Evolutionary conservation across 1,140 invertebrate species (phyloP).

Genomic region (Sitobion miscanthi): DNA sequence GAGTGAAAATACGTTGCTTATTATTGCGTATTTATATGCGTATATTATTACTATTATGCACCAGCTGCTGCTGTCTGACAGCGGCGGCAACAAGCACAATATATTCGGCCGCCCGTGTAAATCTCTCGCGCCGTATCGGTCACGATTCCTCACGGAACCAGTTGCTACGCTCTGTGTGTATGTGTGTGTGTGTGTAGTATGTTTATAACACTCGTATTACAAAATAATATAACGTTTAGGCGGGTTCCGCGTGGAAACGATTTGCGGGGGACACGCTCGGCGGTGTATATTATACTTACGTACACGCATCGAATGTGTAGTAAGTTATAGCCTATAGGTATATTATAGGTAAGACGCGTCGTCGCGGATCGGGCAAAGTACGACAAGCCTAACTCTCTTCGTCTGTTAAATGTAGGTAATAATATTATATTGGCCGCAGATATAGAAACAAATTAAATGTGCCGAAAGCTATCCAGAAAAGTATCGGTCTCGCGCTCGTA

Average conservation of each 20-base stretch:
- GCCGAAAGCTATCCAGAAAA: not conserved
- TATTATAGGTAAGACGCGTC: not conserved
- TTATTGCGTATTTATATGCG: not conserved
- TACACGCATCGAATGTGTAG: not conserved
- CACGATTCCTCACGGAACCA: slow-evolving; percentile 47
- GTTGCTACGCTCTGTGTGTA: not conserved
- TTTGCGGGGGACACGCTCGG: not conserved
- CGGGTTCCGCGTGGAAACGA: slow-evolving; percentile 24
- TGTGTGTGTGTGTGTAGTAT: not conserved
- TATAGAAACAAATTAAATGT: slow-evolving; percentile 12
- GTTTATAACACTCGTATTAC: slow-evolving; percentile 27
- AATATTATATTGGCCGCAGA: not conserved
- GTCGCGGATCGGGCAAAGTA: not conserved
- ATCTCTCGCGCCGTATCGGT: slow-evolving; percentile 43
- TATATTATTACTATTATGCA: not conserved
- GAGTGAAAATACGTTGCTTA: slow-evolving; percentile 15
- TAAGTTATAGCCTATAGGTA: not conserved
- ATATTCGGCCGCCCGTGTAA: not conserved
- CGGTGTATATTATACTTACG: not conserved
- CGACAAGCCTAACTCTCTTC: not conserved
- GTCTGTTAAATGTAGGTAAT: not conserved
- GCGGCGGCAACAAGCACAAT: not conserved
- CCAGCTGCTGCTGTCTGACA: not conserved
- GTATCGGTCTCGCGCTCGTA: not conserved
- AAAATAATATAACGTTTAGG: slow-evolving; percentile 38